Evolutionary conservation across 2,113 vertebrate genomes (phyloP), one percentile per base, ranked within the genome.

Genomic region (Hippoglossus stenolepis): DNA sequence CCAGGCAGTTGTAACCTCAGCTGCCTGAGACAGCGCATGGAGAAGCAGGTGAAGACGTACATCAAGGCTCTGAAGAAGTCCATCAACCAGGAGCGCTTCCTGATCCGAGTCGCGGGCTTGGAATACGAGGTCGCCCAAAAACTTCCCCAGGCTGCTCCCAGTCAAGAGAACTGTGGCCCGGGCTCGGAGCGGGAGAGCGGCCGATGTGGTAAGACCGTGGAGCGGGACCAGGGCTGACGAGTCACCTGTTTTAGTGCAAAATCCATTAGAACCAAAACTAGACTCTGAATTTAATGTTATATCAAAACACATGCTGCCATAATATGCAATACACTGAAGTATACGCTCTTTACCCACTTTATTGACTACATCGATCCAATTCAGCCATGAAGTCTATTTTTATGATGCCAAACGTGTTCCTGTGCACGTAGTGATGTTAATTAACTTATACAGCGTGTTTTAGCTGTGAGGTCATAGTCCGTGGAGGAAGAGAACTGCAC

Each of bases 51-150:
- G 57, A 98, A 97, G 83, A 96, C 96, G 0, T 96, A 97, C 64
- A 95, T 99, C 91, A 99, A 98, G 91, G 96, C 97, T 78, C 94
- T 99, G 86, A 97, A 97, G 79, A 99, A 98, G 82, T 99, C 97
- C 88, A 98, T 99, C 87, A 98, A 98, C 91, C 97, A 99, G 93
- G 97, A 99, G 87, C 94, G 97, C 35, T 99, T 99, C 91, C 95
- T 99, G 83, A 96, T 99, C 63, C 95, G 96, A 64, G 95, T 99
- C 8, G 96, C 97, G 0, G 97, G 97, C 53, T 92, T 97, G 76
- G 97, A 99, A 74, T 99, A 99, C 2, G 97, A 99, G 87, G 96
- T 99, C 77, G 97, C 97, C 0, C 96, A 96, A 81, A 99, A 97
- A 83, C 94, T 96, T 20, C 93, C 95, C 14, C 87, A 94, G 61